Percentiles rank a stretch among this genome's conserved stretches.
These are phyloP conservation scores for Stegostoma tigrinum DNA, from an alignment of 2,113 vertebrate genomes.

Conservation along the genomic window DNA sequence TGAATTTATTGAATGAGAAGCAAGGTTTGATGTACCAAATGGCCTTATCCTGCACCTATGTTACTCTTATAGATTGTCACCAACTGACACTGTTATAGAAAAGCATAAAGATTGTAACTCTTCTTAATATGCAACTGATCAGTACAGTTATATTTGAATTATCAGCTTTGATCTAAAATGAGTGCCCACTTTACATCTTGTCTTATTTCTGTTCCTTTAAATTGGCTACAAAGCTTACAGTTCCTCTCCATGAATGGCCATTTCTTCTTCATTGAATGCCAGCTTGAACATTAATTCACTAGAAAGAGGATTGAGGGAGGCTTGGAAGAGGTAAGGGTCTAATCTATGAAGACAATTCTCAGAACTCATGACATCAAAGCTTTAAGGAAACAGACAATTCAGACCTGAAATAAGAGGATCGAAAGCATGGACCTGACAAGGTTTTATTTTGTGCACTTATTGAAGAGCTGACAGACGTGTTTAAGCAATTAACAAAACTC, in stretches of 20 bases:
- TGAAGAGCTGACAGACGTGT: background rate
- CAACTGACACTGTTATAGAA: too few relatives aligned
- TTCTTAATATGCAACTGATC: background rate
- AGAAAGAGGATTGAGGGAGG: background rate
- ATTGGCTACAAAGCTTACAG: background rate
- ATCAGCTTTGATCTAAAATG: background rate
- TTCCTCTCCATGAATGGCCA: background rate
- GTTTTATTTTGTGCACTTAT: background rate
- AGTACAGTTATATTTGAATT: background rate
- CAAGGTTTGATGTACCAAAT: too few relatives aligned
- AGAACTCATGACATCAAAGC: background rate
- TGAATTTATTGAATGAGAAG: too few relatives aligned
- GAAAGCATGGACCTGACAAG: background rate
- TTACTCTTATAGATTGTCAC: too few relatives aligned
- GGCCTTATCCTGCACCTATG: too few relatives aligned
- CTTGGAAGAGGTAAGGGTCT: background rate
- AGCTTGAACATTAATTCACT: background rate
- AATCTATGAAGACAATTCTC: background rate
- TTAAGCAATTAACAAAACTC: background rate
- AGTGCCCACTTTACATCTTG: background rate
- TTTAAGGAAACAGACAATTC: background rate
- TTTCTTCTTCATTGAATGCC: background rate
- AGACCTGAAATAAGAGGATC: background rate
- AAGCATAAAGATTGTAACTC: too few relatives aligned
- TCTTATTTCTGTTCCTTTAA: background rate